Evolutionary conservation across 2,888 invertebrate species (phyloP).

Genomic region (Tinea semifulvella): DNA sequence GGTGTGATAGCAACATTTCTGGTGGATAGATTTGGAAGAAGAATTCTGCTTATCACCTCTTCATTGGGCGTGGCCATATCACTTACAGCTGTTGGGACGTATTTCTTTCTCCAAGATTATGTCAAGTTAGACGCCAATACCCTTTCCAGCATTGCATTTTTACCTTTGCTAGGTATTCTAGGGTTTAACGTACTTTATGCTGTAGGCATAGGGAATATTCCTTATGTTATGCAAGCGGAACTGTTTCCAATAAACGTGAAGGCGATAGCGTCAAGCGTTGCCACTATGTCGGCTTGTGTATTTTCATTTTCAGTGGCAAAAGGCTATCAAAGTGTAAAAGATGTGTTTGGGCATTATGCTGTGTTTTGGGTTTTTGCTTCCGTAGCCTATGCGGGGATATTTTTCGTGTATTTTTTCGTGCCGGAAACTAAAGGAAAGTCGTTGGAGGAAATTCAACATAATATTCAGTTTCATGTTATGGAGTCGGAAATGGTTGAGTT

Average conservation of each 20-base stretch:
- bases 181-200: slow-evolving; percentile 68
- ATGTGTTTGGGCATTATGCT: slow-evolving; percentile 63
- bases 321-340: slow-evolving; percentile 65
- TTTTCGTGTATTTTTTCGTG: slow-evolving; percentile 65
- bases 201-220: slow-evolving; percentile 67
- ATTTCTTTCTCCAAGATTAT: slow-evolving; percentile 61
- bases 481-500: slow-evolving; percentile 17
- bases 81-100: slow-evolving; percentile 55
- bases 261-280: slow-evolving; percentile 65
- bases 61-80: slow-evolving; percentile 62
- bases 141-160: slow-evolving; percentile 43
- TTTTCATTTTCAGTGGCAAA: slow-evolving; percentile 68
- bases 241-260: slow-evolving; percentile 71
- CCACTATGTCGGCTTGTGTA: slow-evolving; percentile 64
- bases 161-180: slow-evolving; percentile 64
- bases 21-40: slow-evolving; percentile 63
- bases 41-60: slow-evolving; percentile 61
- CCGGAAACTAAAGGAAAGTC: slow-evolving; percentile 73
- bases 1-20: slow-evolving; percentile 57
- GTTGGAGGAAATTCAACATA: slow-evolving; percentile 67
- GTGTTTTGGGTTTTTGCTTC: slow-evolving; percentile 67
- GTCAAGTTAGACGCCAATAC: slow-evolving; percentile 37
- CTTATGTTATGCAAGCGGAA: slow-evolving; percentile 71
- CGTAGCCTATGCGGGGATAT: slow-evolving; percentile 61
- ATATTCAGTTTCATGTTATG: slow-evolving; percentile 41